Conservation (phyloP, 1,140 invertebrate genomes). For the Penaeus japonicus region DNA sequence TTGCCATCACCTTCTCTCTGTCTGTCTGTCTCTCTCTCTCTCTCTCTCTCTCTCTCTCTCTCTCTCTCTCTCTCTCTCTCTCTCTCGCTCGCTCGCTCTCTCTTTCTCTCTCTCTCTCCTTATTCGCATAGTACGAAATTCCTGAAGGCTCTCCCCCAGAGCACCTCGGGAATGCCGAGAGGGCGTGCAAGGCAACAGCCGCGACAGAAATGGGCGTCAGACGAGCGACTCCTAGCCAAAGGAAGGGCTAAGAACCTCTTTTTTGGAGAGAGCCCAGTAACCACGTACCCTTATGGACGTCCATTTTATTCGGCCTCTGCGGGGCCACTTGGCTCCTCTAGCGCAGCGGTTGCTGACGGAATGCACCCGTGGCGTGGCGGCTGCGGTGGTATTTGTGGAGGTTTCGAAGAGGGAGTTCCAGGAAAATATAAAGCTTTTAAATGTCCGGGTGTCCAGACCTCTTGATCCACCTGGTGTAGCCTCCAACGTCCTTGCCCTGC, state of each 20-base stretch:
- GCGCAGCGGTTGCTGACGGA: too few species aligned
- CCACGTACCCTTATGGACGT: constrained; percentile 11
- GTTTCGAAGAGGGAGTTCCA: not conserved
- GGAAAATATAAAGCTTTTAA: not conserved
- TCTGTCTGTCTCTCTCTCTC: too few species aligned
- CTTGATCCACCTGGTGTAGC: constrained; percentile 48
- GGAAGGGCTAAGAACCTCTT: constrained; percentile 31
- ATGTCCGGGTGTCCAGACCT: not conserved
- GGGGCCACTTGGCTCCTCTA: too few species aligned
- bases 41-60: too few species aligned
- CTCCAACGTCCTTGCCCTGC: constrained; percentile 54
- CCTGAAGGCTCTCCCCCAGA: not conserved
- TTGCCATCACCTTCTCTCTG: too few species aligned
- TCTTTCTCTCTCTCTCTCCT: too few species aligned
- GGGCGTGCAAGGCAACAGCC: constrained; percentile 21
- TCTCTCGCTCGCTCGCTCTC: too few species aligned
- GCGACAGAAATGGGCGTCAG: constrained; percentile 50
- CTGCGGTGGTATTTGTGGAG: too few species aligned
- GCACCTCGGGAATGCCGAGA: not conserved
- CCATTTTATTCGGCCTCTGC: not conserved
- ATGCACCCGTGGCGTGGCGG: too few species aligned
- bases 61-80: too few species aligned
- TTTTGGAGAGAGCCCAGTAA: constrained; percentile 27
- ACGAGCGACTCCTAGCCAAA: constrained; percentile 44
- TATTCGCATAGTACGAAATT: too few species aligned